Base-by-base conservation (phyloP, 2,797 vertebrate species). In the Thaleichthys pacificus region DNA sequence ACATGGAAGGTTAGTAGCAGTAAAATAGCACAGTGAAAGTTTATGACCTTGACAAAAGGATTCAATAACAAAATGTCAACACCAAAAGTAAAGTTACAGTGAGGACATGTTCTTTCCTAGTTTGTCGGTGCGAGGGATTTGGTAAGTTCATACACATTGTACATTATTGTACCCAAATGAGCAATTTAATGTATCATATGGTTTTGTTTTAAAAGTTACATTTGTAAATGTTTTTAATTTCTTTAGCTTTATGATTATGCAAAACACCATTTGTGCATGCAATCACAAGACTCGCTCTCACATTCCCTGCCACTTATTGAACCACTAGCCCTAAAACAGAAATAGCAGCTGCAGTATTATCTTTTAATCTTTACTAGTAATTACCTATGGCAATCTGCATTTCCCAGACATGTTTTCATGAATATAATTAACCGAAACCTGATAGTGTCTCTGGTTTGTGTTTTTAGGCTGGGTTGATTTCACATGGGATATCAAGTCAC, bases 341-440 rank as follows among this genome's bases (percentile, higher is more conserved):
- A 60, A 71, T 73, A 76, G 73, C 69, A 76, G 81, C 78, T 57
- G 80, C 79, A 68, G 62, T 85, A 88, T 86, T 85, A 90, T 90
- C 85, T 92, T 93, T 90, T 91, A 93, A 93, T 93, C 83, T 85
- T 87, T 84, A 88, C 80, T 91, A 90, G 92, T 91, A 94, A 94
- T 93, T 92, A 92, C 88, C 91, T 91, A 86, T 85, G 78, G 79
- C 91, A 94, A 93, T 91, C 91, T 92, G 90, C 89, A 82, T 77
- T 87, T 91, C 83, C 85, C 91, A 93, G 92, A 92, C 92, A 92
- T 92, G 91, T 89, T 90, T 91, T 89, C 88, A 92, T 94, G 91
- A 93, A 91, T 90, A 88, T 93, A 93, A 95, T 94, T 94, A 93
- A 89, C 87, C 89, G 88, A 91, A 93, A 91, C 85, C 87, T 86